Evolutionary conservation across 1,140 invertebrate genomes (phyloP).

Genomic region (Drosophila micromelanica): DNA sequence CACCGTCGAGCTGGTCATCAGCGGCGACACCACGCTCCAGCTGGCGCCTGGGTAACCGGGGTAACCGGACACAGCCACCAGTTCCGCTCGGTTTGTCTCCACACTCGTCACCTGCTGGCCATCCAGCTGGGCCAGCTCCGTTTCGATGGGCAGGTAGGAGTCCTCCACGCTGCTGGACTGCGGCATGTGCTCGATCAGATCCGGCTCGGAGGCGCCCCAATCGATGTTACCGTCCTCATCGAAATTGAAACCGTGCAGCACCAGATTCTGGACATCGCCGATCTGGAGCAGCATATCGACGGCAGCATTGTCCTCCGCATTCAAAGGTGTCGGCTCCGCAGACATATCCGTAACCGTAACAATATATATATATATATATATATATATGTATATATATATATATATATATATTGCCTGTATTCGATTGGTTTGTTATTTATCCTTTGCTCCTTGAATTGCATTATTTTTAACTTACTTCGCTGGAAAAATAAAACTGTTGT

Average conservation of each 20-base stretch:
- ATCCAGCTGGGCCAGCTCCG: not conserved
- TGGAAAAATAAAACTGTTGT: too few relatives aligned
- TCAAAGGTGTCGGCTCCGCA: not conserved
- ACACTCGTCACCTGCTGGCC: not conserved
- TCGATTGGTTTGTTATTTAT: too few relatives aligned
- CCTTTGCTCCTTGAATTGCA: too few relatives aligned
- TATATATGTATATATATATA: too few relatives aligned
- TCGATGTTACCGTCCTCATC: not conserved
- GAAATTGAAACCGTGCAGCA: not conserved
- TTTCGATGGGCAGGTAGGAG: not conserved
- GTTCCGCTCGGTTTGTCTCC: too few relatives aligned
- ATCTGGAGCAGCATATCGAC: slow-evolving; percentile 2
- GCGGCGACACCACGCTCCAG: not conserved
- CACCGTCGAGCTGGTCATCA: not conserved
- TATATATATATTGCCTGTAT: too few relatives aligned
- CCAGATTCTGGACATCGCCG: not conserved
- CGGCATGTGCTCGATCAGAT: not conserved
- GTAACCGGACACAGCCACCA: too few relatives aligned
- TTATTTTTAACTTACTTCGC: too few relatives aligned
- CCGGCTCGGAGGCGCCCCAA: not conserved
- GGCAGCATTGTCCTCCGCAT: slow-evolving; percentile 1
- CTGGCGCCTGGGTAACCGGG: too few relatives aligned
- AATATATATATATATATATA: too few relatives aligned
- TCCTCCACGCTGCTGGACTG: not conserved
- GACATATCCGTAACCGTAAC: not conserved